phyloP scores from a whole-genome alignment of 1,140 invertebrate genomes.

The Calliphora vicina region DNA sequence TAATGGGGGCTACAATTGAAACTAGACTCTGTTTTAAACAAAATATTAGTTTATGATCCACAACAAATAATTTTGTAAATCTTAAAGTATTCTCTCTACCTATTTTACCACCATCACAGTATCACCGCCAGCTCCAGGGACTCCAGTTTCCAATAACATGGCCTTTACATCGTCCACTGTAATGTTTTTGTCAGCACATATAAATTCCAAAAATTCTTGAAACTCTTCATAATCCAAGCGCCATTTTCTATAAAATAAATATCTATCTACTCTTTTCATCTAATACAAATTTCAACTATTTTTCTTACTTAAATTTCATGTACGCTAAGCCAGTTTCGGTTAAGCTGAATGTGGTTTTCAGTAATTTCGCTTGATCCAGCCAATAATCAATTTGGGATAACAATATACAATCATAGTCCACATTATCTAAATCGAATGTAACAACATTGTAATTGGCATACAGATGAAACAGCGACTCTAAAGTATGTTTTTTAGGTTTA shows the following conservation, averaged over 20 bases:
- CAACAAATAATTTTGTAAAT: too few species aligned
- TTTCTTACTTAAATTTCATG: conserved; percentile 55
- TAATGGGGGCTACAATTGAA: too few species aligned
- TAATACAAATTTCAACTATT: background rate
- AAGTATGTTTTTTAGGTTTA: conserved; percentile 56
- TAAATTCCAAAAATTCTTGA: conserved; percentile 47
- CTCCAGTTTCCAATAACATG: conserved; percentile 46
- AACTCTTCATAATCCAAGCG: conserved; percentile 57
- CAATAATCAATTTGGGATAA: conserved; percentile 55
- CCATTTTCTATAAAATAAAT: conserved; percentile 51
- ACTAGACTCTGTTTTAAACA: too few species aligned
- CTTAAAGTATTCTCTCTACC: too few species aligned
- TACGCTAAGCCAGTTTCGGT: conserved; percentile 55
- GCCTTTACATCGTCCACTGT: conserved; percentile 49
- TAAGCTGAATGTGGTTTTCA: conserved; percentile 50
- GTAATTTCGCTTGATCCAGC: conserved; percentile 54
- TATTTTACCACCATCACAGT: conserved; percentile 49
- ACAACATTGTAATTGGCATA: conserved; percentile 49
- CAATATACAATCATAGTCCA: conserved; percentile 49
- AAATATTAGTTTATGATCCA: too few species aligned
- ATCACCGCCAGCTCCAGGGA: conserved; percentile 46
- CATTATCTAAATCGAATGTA: conserved; percentile 49
- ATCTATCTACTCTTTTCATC: too few species aligned
- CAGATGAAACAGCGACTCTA: conserved; percentile 50
- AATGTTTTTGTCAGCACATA: conserved; percentile 43